Evolutionary conservation across 2,113 vertebrate genomes (phyloP), one percentile per base, ranked within the genome.

Genomic region (Triplophysa tibetana): DNA sequence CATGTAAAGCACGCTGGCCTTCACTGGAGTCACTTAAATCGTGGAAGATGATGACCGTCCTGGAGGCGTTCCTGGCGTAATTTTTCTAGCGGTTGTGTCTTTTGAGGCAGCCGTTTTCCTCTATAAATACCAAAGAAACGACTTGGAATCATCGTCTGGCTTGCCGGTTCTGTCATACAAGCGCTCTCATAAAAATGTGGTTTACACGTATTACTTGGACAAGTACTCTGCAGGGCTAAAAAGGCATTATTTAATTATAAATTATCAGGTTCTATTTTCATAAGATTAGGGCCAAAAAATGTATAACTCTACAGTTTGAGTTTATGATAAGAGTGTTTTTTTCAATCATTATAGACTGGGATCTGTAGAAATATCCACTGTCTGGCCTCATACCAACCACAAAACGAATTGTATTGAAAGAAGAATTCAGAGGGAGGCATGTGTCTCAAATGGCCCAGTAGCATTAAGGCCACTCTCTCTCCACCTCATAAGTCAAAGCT

Each of bases 401-500:
- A 85, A 82, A 81, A 56, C 72, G 83, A 69, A 77, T 80, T 84
- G 45, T 82, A 74, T 85, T 84, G 86, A 77, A 29, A 61, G 80
- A 83, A 80, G 62, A 85, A 83, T 88, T 87, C 81, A 84, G 29
- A 86, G 70, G 76, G 76, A 83, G 79, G 72, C n/a, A 60, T 61
- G 48, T 68, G 72, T 81, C 84, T 75, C 58, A 73, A 87, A 84
- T 75, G 23, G 41, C 78, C 80, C 85, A 84, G 88, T 75, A 88
- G 85, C 82, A 70, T 69, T 89, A 81, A 45, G 52, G 52, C 54
- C 13, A 41, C 81, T 86, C 86, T 85, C 81, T 86, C 83, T 69
- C 45, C 83, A 88, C 87, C 72, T 89, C 89, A 87, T 91, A 88
- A 82, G 88, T 93, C 90, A 87, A 58, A 90, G 82, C 77, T 88